Conservation (phyloP, 1,140 invertebrate genomes). For the Octopus sinensis region DNA sequence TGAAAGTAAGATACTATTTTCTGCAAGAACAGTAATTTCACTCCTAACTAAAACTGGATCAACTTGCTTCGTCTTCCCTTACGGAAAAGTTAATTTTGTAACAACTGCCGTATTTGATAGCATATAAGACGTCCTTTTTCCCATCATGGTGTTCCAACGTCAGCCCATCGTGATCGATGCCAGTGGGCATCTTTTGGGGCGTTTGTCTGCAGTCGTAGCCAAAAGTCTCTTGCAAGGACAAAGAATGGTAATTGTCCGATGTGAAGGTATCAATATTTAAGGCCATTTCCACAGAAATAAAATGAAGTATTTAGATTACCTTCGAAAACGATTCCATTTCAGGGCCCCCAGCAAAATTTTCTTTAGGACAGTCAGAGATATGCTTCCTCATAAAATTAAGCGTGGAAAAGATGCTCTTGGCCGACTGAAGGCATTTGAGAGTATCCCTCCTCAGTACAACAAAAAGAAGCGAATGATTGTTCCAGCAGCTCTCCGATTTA, state of each 20-base stretch:
- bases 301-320: constrained; percentile 95
- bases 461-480: too few relatives aligned
- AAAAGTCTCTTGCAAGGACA: constrained; percentile 84
- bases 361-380: constrained; percentile 93
- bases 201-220: constrained; percentile 88
- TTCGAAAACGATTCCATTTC: constrained; percentile 95
- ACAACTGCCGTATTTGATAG: too few relatives aligned
- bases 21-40: too few relatives aligned
- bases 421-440: constrained; percentile 86
- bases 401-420: constrained; percentile 89
- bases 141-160: neutral
- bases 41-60: too few relatives aligned
- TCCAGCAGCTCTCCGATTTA: too few relatives aligned
- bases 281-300: constrained; percentile 94
- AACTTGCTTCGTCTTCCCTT: too few relatives aligned
- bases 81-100: too few relatives aligned
- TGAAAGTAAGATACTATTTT: too few relatives aligned
- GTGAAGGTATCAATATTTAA: constrained; percentile 96
- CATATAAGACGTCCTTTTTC: too few relatives aligned
- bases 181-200: constrained; percentile 91
- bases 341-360: constrained; percentile 95
- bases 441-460: too few relatives aligned
- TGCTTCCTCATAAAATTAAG: constrained; percentile 96
- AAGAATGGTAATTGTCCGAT: constrained; percentile 72
- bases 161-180: constrained; percentile 97